phyloP scores from a whole-genome alignment of 2,888 invertebrate species.

The Tenodera sinensis region DNA sequence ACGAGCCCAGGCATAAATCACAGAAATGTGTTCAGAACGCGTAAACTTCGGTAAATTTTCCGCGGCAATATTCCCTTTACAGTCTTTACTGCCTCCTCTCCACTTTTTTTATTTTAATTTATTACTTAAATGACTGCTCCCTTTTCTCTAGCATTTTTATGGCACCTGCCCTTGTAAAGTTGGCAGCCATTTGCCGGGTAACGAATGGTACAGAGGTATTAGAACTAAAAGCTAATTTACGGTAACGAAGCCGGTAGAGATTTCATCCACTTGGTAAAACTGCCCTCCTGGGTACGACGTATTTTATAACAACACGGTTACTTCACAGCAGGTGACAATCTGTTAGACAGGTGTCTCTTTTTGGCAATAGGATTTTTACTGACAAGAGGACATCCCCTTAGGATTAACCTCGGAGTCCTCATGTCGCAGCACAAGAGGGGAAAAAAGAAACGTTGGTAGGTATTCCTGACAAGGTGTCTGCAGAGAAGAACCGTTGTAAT shows the following conservation, averaged over 20 bases:
- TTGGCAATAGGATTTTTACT: not conserved
- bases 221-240: constrained; percentile 11
- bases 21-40: not conserved
- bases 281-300: constrained; percentile 20
- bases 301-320: constrained; percentile 14
- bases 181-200: constrained; percentile 1
- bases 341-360: constrained; percentile 15
- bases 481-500: not conserved
- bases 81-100: not conserved
- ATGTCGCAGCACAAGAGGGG: not conserved
- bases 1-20: not conserved
- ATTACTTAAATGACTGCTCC: constrained; percentile 6
- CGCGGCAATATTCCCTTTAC: not conserved
- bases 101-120: not conserved
- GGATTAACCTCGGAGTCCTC: not conserved
- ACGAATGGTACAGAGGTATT: constrained; percentile 14
- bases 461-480: not conserved
- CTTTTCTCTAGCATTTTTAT: constrained; percentile 15
- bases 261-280: constrained; percentile 31
- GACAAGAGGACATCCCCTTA: not conserved
- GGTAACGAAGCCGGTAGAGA: constrained; percentile 28
- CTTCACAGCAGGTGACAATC: not conserved
- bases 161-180: constrained; percentile 9
- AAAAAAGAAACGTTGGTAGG: not conserved
- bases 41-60: not conserved